Evolutionary conservation across 2,888 invertebrate species (phyloP), one percentile per base, ranked within the genome.

Genomic region (Priocnemis perturbator): DNA sequence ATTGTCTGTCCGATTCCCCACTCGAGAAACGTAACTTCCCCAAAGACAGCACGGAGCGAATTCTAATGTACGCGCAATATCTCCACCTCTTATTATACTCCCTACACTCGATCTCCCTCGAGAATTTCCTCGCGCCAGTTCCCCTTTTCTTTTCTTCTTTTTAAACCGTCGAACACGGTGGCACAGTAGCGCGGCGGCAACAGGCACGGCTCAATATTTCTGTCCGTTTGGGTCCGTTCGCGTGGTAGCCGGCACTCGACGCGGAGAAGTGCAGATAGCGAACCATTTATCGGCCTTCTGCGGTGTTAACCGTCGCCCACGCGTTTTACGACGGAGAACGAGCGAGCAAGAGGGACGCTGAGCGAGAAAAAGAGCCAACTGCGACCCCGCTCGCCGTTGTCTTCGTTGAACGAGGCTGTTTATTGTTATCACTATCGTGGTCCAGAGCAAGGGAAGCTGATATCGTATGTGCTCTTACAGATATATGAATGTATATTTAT

Each of bases 241-340:
- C 78, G 77, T 81, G 84, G 81, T 82, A 79, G 78, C 77, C 71
- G 69, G 61, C 70, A 64, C 60, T 63, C 64, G 19, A 64, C 77
- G 74, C 73, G 77, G 83, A 84, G 85, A 85, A 85, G 82, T 82
- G 81, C 81, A 85, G 87, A 86, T 87, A 86, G 84, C 79, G 71
- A 74, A 79, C 78, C 84, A 79, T 79, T 80, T 80, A 81, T 81
- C 80, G 79, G 68, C 63, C 72, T 80, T 73, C 76, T 74, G 78
- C 81, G 81, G 83, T 85, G 86, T 87, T 83, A 83, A 87, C 81
- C 80, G 81, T 83, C 86, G 83, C 87, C 87, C 82, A 87, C 86
- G 84, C 83, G 62, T 67, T 73, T 63, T 26, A 15, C 56, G 47
- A 52, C 58, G 19, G 19, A 37, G 37, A 37, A 11, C 1, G 37